Percentiles rank a stretch among this genome's conserved stretches.
Evolutionary conservation across 2,797 vertebrate species (phyloP).

Genomic region (Simalia tracyae): DNA sequence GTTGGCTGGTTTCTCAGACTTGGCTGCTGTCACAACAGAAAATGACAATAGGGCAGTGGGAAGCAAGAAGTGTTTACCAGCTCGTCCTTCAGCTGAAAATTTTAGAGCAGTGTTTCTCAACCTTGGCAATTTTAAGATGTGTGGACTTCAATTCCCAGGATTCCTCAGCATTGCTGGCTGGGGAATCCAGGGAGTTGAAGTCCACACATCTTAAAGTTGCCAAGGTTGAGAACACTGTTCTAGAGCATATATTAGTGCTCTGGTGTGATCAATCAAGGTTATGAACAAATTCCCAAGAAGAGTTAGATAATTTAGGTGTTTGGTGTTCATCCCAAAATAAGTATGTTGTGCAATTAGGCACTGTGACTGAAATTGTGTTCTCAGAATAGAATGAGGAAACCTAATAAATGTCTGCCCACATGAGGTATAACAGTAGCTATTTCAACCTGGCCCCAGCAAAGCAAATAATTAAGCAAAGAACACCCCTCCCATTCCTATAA

Average conservation of each 20-base stretch:
- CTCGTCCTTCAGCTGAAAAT: background rate
- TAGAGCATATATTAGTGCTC: background rate
- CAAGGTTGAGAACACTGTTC: no score
- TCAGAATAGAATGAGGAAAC: accelerated
- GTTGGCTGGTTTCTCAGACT: background rate
- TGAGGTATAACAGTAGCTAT: background rate
- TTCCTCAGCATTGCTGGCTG: no score
- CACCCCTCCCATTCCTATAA: background rate
- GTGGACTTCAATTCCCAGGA: no score
- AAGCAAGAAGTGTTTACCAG: background rate
- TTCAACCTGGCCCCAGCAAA: background rate
- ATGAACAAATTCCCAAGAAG: background rate
- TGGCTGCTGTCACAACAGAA: background rate
- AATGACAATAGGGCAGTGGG: background rate
- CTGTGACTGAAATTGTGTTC: background rate
- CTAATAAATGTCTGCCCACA: background rate
- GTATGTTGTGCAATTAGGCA: no score
- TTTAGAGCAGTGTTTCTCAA: background rate
- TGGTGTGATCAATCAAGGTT: background rate
- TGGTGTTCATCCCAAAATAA: background rate
- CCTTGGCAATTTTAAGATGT: no score
- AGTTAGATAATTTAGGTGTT: background rate
- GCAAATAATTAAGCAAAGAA: background rate
- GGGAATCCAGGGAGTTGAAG: no score
- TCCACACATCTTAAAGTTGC: no score